Evolutionary conservation across 1,140 invertebrate genomes (phyloP), one percentile per base, ranked within the genome.

Genomic region (Cephus cinctus): DNA sequence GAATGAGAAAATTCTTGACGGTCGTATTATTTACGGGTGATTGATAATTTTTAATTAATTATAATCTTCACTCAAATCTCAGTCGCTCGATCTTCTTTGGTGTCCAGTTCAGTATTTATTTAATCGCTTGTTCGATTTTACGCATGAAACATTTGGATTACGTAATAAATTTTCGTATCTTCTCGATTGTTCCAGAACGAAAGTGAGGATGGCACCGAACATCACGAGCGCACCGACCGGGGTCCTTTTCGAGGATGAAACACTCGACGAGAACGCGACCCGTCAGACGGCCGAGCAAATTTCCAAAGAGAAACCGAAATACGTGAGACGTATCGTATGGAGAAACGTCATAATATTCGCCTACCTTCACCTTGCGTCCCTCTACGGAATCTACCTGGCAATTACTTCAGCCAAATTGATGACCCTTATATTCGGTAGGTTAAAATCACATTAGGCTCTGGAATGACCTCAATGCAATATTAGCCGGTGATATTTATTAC

Each of bases 271-370:
- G 3, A 60, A 81, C 3, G 43, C 64, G 22, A 67, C 4, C 9
- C 39, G 44, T n/a, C 66, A 59, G 2, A 63, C 77, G 20, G 71
- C 73, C 54, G 69, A 78, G 57, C n/a, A n/a, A 61, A 61, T 38
- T 53, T 59, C 31, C 65, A 80, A 32, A 71, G 78, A 43, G 64
- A 78, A 47, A 67, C 73, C 23, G 72, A 80, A 61, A 34, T 78
- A 64, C 51, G 43, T 48, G 31, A 62, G 78, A 5, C 62, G 87
- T 59, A 85, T 95, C 19, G 94, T 98, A 0, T 98, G 96, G 95
- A 83, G 87, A 59, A 98, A 98, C 73, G 92, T 98, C 6, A 76
- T 89, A 4, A 72, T 93, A 1, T 96, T 98, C 69, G 63, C 76
- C 5, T 85, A 86, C 51, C 81, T 98, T n/a, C 96, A 99, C 75